Base-by-base conservation (phyloP, 2,113 vertebrate species). In the Cyprinus carpio region DNA sequence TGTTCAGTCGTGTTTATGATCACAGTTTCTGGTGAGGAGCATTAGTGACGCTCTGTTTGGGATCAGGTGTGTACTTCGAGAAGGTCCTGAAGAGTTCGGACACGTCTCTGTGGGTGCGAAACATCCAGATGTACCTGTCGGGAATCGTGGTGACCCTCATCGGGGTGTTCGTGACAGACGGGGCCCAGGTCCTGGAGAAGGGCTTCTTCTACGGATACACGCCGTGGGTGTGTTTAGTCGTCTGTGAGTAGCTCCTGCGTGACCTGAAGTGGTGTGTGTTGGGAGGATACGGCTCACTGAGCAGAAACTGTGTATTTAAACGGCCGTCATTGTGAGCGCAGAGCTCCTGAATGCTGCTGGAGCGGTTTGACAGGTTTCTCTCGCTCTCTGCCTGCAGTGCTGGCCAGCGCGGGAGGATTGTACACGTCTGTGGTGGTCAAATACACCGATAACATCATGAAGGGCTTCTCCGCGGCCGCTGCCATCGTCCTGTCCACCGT, bases 361-460 rank as follows among this genome's bases (percentile, higher is more conserved):
- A 40, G 18, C 20, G 34, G 49, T 46, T 20, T 6, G 46, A 46
- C 37, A 1, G 54, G n/a, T 46, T 20, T 79, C 31, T 60, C 23
- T 56, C 1, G 7, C 27, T 87, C 23, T 83, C 3, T 87, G 10
- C 67, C 46, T 69, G 27, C 89, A 99, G 98, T 97, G 54, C 93
- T 99, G 15, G 96, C 97, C 84, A 99, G 98, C 1, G 95, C 98
- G 9, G 98, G 98, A 2, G 98, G 98, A 13, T 92, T 99, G 78
- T 99, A 99, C 91, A 99, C 98, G 0, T 99, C 98, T 0, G 90
- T 99, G 0, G 98, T 99, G 84, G 97, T 99, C 78, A 99, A 99
- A 90, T 99, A 99, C 91, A 99, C 98, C 0, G 98, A 99, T 89
- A 99, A 99, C 89, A 99, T 99, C 81, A 98, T 99, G 97, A 99